Percentiles rank a stretch among this genome's conserved stretches.
Evolutionary conservation across 2,888 invertebrate genomes (phyloP).

Genomic region (Pyralis farinalis): DNA sequence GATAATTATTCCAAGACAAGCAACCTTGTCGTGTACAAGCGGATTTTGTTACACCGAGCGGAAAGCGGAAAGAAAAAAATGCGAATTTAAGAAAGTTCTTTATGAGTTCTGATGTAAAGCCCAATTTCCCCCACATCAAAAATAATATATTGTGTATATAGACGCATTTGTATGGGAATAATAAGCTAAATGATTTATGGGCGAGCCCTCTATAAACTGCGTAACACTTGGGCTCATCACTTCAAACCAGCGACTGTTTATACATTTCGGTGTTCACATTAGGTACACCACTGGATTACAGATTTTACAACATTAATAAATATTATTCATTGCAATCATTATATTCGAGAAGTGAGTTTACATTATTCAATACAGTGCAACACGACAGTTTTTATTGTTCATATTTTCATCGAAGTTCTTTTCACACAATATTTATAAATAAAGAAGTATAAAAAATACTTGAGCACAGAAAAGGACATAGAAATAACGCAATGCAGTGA

Average conservation of each 20-base stretch:
- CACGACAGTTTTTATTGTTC: background rate
- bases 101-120: too few species aligned
- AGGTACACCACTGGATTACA: background rate
- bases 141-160: too few species aligned
- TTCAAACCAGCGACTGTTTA: background rate
- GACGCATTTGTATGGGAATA: too few species aligned
- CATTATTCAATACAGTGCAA: constrained; percentile 1
- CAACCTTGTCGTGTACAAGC: too few species aligned
- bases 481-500: constrained; percentile 24
- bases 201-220: background rate
- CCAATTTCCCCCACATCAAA: too few species aligned
- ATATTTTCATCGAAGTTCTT: background rate
- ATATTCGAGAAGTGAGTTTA: background rate
- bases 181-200: too few species aligned
- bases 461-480: constrained; percentile 22
- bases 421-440: constrained; percentile 1
- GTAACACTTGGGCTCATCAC: background rate
- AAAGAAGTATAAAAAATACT: constrained; percentile 17
- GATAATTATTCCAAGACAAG: too few species aligned
- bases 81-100: too few species aligned
- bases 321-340: constrained; percentile 3
- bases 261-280: constrained; percentile 5
- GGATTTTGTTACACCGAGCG: too few species aligned
- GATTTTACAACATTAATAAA: background rate
- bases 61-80: too few species aligned